Evolutionary conservation across 2,113 vertebrate species (phyloP), one percentile per base, ranked within the genome.

Genomic region (Pangasianodon hypophthalmus): DNA sequence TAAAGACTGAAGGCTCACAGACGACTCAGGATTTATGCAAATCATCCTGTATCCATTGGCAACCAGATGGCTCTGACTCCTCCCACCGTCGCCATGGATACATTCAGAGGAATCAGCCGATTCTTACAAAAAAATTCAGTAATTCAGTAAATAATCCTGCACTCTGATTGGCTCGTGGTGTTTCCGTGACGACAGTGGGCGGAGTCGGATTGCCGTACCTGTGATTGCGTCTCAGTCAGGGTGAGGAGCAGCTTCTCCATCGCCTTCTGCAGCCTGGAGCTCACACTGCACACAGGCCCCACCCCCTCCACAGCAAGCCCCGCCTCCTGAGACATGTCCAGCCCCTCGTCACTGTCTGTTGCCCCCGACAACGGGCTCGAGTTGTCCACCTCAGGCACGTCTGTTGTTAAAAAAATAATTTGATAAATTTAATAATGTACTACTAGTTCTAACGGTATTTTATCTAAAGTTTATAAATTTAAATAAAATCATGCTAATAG

Each of bases 161-260:
- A 3, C 37, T 56, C 80, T 56, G 52, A 37, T 82, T 82, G 80
- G 52, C 52, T 37, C 19, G 7, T 21, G 3, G 18, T 2, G 6
- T 18, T 56, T 16, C 46, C 1, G 4, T n/a, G 48, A 9, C 46
- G 32, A 13, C 18, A 41, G 54, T 13, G 50, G 32, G 86, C 4
- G 21, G 75, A 80, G 89, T 79, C 44, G 71, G 50, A 6, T 62
- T 44, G 85, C 0, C 16, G 54, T 96, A 99, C 98, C 98, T 99
- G 97, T 94, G 95, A 94, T 52, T 95, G 97, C 14, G 97, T 97
- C 93, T 98, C 97, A 56, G 90, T 97, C 93, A 99, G 98, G 90
- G 97, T 95, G 95, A 97, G 96, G 64, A 99, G 91, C 90, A 99
- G 97, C 92, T 98, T 98, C 94, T 98, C 97, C 93, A 99, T 96